Conservation (phyloP, 2,797 vertebrate genomes). For the Nyctalus aviator region DNA sequence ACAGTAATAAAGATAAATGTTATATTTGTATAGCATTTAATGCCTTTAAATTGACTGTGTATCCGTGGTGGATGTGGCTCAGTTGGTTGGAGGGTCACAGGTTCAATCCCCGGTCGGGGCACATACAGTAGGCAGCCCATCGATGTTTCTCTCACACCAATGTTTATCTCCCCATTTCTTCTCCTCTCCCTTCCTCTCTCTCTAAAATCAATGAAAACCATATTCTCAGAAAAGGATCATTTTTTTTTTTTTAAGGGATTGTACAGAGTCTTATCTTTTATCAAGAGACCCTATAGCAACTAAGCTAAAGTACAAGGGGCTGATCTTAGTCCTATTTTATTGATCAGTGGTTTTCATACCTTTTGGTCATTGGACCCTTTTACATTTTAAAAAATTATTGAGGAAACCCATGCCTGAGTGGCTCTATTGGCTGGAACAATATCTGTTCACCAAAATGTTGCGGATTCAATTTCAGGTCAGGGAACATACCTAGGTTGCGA, state of each 20-base stretch:
- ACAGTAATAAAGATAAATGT: background rate
- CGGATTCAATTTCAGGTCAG: background rate
- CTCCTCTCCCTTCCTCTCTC: background rate
- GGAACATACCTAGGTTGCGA: background rate
- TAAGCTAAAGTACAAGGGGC: background rate
- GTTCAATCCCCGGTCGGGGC: background rate
- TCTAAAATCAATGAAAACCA: background rate
- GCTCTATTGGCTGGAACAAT: background rate
- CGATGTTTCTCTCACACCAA: background rate
- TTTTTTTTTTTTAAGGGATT: background rate
- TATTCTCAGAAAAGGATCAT: background rate
- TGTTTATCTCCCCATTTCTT: background rate
- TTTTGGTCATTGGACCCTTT: background rate
- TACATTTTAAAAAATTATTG: conserved; percentile 7
- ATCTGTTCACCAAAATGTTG: background rate
- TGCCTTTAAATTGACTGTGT: background rate
- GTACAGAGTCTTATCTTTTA: background rate
- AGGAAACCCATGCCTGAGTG: background rate
- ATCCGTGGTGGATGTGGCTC: background rate
- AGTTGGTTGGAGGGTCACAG: background rate
- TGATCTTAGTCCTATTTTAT: background rate
- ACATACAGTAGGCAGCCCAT: background rate
- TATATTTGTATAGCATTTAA: background rate
- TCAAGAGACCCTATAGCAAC: background rate
- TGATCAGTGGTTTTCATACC: background rate